phyloP scores from a whole-genome alignment of 2,797 vertebrate genomes.

The Sparus aurata region DNA sequence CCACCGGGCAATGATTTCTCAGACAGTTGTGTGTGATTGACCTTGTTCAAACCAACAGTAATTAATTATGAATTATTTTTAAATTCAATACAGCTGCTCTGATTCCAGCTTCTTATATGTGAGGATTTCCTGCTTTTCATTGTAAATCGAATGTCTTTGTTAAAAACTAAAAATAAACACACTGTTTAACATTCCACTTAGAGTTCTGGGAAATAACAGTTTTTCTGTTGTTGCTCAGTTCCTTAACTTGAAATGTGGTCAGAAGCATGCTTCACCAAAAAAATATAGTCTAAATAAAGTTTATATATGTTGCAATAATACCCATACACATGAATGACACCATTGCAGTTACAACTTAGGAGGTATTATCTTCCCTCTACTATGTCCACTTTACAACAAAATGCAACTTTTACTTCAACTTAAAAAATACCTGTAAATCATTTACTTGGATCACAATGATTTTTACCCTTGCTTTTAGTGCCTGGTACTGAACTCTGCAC shows the following conservation, averaged over 20 bases:
- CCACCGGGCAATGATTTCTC: conserved; percentile 3
- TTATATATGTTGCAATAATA: neutral
- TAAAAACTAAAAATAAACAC: too few relatives aligned
- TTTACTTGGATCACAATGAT: neutral
- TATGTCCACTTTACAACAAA: neutral
- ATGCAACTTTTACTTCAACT: neutral
- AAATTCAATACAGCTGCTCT: too few relatives aligned
- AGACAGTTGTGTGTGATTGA: conserved; percentile 10
- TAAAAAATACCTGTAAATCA: conserved; percentile 1
- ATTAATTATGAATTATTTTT: too few relatives aligned
- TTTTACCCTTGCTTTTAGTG: neutral
- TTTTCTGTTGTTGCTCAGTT: too few relatives aligned
- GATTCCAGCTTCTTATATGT: too few relatives aligned
- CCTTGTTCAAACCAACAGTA: too few relatives aligned
- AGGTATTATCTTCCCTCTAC: neutral
- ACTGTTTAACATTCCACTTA: too few relatives aligned
- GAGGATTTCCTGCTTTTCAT: too few relatives aligned
- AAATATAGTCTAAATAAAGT: neutral
- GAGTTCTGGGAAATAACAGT: too few relatives aligned
- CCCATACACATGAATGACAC: neutral
- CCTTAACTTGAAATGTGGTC: neutral
- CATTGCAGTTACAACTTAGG: neutral
- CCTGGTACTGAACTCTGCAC: too few relatives aligned
- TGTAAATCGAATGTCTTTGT: too few relatives aligned
- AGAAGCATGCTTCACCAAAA: neutral